Evolutionary conservation across 2,888 invertebrate species (phyloP), one percentile per base, ranked within the genome.

Genomic region (Coremacera marginata): DNA sequence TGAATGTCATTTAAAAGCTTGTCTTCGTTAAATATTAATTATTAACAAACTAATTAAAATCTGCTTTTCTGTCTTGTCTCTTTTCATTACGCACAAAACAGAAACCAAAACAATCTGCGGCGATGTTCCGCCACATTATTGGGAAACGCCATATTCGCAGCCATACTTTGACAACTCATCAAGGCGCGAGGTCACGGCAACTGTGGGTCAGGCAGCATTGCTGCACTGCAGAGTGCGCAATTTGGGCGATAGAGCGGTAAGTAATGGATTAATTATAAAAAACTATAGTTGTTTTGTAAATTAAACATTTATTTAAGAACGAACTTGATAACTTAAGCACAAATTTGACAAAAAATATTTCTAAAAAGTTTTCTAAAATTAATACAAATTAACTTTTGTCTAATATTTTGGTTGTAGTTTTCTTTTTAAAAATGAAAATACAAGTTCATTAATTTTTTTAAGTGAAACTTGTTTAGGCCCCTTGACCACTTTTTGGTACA

Each of bases 101-200:
- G 89, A 87, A 82, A 88, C 87, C 80, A 85, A 87, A 83, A 81
- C 86, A 80, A 87, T 88, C 84, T 85, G 86, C 82, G 88, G 89
- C 78, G 89, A 89, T 83, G 88, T 88, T 82, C 87, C 88, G 79
- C 88, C 88, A 62, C 89, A 89, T 80, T 89, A 89, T 80, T 90
- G 89, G 89, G 90, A 90, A 79, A 89, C 89, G 51, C 94, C 95
- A 76, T 94, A 95, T 87, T 94, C 95, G 82, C 95, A 95, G 89
- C 96, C 96, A 72, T 96, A 95, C 91, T 96, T 96, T 91, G 96
- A 96, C 91, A 96, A 96, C 90, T 93, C 94, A 85, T 95, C 95
- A 83, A 93, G 93, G 88, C 92, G 95, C 81, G 95, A 96, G 88
- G 93, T 95, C 87, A 95, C 95, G 85, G 95, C 95, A 83, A 95